Percentiles rank a stretch among this genome's conserved stretches.
Evolutionary conservation across 2,888 invertebrate species (phyloP).

Genomic region (Epicampocera succincta): DNA sequence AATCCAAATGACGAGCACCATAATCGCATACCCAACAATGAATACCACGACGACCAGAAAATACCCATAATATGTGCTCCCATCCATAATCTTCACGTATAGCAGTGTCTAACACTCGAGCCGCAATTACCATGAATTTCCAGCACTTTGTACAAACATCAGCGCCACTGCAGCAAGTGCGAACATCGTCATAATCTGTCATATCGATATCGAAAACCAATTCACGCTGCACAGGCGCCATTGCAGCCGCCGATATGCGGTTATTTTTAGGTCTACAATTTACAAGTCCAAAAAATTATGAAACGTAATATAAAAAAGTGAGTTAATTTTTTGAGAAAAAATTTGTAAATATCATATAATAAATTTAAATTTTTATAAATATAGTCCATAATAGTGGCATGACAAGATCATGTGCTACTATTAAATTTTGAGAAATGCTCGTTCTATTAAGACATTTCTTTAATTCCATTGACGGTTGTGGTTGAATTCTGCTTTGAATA

Average conservation of each 20-base stretch:
- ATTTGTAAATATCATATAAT: no score
- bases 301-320: no score
- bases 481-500: not conserved
- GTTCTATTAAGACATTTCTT: no score
- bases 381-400: no score
- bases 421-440: no score
- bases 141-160: slow-evolving; percentile 97
- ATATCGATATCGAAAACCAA: slow-evolving; percentile 99
- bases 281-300: no score
- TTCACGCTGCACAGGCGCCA: slow-evolving; percentile 86
- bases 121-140: slow-evolving; percentile 97
- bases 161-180: slow-evolving; percentile 95
- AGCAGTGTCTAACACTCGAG: slow-evolving; percentile 92
- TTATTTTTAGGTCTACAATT: slow-evolving; percentile 80
- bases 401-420: no score
- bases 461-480: not conserved
- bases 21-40: slow-evolving; percentile 99
- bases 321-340: no score
- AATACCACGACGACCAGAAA: slow-evolving; percentile 98
- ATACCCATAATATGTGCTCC: slow-evolving; percentile 96
- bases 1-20: slow-evolving; percentile 89
- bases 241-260: slow-evolving; percentile 75
- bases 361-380: no score
- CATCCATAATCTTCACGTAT: slow-evolving; percentile 98
- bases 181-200: slow-evolving; percentile 98